These are phyloP conservation scores for Probaryconus sp. DNA, from an alignment of 1,140 invertebrate species.

Conservation along the genomic window DNA sequence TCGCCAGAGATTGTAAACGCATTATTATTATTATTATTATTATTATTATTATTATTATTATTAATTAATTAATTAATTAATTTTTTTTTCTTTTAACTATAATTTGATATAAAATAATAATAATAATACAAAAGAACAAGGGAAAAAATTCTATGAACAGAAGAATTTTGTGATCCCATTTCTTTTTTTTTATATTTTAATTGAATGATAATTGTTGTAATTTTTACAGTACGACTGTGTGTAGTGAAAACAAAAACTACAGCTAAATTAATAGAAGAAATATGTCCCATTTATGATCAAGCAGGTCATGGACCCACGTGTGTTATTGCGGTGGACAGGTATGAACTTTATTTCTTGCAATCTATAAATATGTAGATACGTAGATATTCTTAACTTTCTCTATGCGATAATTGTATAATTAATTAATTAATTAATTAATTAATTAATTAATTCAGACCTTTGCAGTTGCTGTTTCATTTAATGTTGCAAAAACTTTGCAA, in stretches of 20 bases:
- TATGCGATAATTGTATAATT: background rate
- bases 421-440: background rate
- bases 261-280: conserved; percentile 79
- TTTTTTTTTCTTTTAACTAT: no score
- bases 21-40: no score
- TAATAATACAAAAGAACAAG: no score
- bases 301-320: conserved; percentile 80
- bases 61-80: no score
- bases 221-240: conserved; percentile 82
- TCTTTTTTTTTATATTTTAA: conserved; percentile 2
- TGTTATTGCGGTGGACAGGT: conserved; percentile 83
- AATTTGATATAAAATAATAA: no score
- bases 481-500: no score
- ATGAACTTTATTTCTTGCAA: conserved; percentile 41
- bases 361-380: background rate
- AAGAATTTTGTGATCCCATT: no score
- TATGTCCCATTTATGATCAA: conserved; percentile 80
- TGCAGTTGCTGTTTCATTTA: no score
- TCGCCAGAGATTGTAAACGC: no score
- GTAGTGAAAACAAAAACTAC: conserved; percentile 81
- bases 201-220: conserved; percentile 3
- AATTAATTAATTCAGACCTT: no score
- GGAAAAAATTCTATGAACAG: no score
- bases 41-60: no score
- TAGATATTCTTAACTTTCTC: background rate